Conservation (phyloP, 2,888 invertebrate species). For the Salticus scenicus region DNA sequence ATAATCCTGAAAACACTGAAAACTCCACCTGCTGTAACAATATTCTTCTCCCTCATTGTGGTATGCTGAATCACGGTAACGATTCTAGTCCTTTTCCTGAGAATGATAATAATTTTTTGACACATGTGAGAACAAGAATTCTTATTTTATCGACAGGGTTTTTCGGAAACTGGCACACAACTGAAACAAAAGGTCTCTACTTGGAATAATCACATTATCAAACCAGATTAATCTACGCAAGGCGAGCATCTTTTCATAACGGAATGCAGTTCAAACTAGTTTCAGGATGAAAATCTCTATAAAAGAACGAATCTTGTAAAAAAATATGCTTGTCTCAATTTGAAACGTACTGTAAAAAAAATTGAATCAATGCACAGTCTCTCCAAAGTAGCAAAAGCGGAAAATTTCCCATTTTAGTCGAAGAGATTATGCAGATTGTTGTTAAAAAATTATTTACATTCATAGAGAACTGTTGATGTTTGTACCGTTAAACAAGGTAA, state of each 20-base stretch:
- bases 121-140: background rate
- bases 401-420: too few relatives aligned
- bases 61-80: slow-evolving; percentile 11
- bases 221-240: slow-evolving; percentile 9
- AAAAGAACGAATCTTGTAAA: background rate
- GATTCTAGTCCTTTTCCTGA: slow-evolving; percentile 18
- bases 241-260: background rate
- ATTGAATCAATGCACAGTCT: too few relatives aligned
- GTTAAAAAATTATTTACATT: too few relatives aligned
- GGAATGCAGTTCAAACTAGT: background rate
- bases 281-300: background rate
- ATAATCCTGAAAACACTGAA: slow-evolving; percentile 1
- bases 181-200: background rate
- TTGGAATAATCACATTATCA: background rate
- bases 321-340: slow-evolving; percentile 16
- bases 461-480: too few relatives aligned
- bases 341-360: slow-evolving; percentile 9
- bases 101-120: background rate
- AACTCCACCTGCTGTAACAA: background rate
- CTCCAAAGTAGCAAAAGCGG: too few relatives aligned
- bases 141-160: background rate
- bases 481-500: too few relatives aligned
- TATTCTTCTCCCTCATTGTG: background rate
- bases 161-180: background rate
- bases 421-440: too few relatives aligned